A percentile compares a stretch with the other conserved stretches of the same genome.
Conservation (phyloP, 2,888 invertebrate species). For the Amaurobius ferox region DNA sequence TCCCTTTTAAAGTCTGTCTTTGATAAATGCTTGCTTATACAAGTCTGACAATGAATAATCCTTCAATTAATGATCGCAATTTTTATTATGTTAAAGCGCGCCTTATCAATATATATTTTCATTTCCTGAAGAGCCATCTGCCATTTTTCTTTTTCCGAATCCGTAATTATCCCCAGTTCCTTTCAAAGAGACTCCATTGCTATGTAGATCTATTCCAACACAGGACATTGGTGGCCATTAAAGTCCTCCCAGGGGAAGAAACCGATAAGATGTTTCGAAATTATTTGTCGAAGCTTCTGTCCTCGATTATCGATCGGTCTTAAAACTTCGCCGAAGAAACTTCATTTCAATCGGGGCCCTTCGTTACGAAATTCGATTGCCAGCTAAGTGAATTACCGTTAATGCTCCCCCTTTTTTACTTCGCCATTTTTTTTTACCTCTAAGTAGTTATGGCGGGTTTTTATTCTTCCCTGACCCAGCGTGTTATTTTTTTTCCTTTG, state of each 20-base stretch:
- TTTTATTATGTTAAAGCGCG: conserved; percentile 10
- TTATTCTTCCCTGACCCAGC: neutral
- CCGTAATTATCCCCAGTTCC: conserved; percentile 7
- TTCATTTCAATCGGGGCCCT: conserved; percentile 61
- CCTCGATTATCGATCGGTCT: conserved; percentile 49
- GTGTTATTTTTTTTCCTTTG: conserved; percentile 26
- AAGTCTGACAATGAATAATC: conserved; percentile 6
- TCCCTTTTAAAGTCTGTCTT: too few species aligned
- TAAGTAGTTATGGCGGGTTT: conserved; percentile 57
- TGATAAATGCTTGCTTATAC: neutral
- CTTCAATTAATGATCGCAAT: conserved; percentile 8
- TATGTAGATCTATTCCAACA: conserved; percentile 3
- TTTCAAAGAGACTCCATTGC: conserved; percentile 2
- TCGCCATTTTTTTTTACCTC: conserved; percentile 14
- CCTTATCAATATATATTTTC: conserved; percentile 6
- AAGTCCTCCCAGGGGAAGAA: conserved; percentile 28
- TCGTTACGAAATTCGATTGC: conserved; percentile 68
- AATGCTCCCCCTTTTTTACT: conserved; percentile 60
- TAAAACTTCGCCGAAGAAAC: conserved; percentile 69
- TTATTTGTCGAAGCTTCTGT: conserved; percentile 59
- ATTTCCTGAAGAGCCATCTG: conserved; percentile 9
- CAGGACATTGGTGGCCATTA: conserved; percentile 18
- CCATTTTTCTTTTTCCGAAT: conserved; percentile 15
- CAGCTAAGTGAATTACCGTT: conserved; percentile 69
- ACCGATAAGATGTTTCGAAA: conserved; percentile 68